Conservation (phyloP, 2,797 vertebrate species). For the Alfaro cultratus region DNA sequence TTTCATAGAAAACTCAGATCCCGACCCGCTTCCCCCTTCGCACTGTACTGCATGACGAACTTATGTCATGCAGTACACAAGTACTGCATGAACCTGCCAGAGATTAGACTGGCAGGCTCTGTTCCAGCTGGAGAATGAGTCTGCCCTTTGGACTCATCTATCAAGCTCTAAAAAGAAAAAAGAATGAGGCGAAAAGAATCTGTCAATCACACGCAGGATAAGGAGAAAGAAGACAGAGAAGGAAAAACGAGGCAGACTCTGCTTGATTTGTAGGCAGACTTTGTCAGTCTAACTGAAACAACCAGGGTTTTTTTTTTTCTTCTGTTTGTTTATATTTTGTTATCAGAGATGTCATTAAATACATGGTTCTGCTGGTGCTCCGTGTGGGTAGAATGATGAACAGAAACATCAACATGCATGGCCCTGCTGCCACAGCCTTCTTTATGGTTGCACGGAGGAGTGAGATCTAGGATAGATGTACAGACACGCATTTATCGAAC, state of each 20-base stretch:
- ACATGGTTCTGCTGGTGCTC: constrained; percentile 16
- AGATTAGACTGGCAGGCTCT: constrained; percentile 24
- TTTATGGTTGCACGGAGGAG: constrained; percentile 5
- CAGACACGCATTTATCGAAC: constrained; percentile 13
- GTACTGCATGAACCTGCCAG: constrained; percentile 1
- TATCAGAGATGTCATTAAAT: constrained; percentile 37
- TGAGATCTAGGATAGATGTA: constrained; percentile 26
- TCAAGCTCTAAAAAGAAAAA: constrained; percentile 50
- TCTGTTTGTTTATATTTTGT: constrained; percentile 34
- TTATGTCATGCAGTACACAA: neutral
- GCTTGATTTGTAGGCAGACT: constrained; percentile 36
- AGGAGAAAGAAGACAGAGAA: constrained; percentile 29
- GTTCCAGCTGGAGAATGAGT: constrained; percentile 25
- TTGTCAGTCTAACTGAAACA: constrained; percentile 40
- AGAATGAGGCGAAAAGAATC: constrained; percentile 30
- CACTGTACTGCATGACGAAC: constrained; percentile 14
- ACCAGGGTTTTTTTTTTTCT: neutral
- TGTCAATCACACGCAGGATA: constrained; percentile 51
- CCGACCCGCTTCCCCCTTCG: neutral
- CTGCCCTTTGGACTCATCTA: constrained; percentile 59
- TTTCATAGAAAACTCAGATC: neutral
- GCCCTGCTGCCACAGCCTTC: neutral
- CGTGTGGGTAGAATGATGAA: constrained; percentile 7
- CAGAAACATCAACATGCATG: constrained; percentile 9
- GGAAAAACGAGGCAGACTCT: constrained; percentile 55